These are phyloP conservation scores for Erethizon dorsatum DNA, from an alignment of 2,797 vertebrate genomes.

Conservation along the genomic window DNA sequence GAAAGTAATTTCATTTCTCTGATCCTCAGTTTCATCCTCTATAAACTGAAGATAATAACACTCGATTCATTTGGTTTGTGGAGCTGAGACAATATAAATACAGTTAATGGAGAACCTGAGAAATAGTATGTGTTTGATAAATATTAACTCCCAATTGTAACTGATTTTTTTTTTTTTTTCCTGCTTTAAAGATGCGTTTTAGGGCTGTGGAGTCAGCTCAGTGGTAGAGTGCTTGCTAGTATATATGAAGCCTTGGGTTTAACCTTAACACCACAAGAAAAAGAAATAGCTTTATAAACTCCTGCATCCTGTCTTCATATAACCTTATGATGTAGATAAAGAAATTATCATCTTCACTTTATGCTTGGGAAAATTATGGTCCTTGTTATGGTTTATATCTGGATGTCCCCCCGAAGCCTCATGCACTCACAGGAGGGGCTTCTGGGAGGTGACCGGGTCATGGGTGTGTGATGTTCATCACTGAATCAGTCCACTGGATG, in stretches of 20 bases:
- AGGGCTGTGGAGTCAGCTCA: background rate
- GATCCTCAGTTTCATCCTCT: background rate
- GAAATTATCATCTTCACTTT: slow-evolving; percentile 9
- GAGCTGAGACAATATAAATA: slow-evolving; percentile 24
- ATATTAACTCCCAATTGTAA: background rate
- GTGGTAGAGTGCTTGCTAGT: background rate
- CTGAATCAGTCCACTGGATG: background rate
- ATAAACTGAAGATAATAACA: slow-evolving; percentile 42
- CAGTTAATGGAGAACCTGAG: background rate
- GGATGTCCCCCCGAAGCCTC: background rate
- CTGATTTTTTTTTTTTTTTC: background rate
- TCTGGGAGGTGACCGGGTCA: no score
- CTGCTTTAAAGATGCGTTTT: background rate
- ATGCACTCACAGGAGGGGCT: no score
- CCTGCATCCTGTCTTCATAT: background rate
- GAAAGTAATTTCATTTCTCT: slow-evolving; percentile 37
- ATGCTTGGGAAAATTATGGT: slow-evolving; percentile 27
- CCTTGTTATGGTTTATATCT: background rate
- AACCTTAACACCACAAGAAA: background rate
- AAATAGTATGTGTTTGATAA: background rate
- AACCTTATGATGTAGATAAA: slow-evolving; percentile 38
- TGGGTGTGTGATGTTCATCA: background rate
- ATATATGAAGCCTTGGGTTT: background rate
- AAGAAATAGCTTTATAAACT: background rate
- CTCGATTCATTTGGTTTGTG: background rate